Evolutionary conservation across 2,888 invertebrate species (phyloP), one percentile per base, ranked within the genome.

Genomic region (Cephus pygmeus): DNA sequence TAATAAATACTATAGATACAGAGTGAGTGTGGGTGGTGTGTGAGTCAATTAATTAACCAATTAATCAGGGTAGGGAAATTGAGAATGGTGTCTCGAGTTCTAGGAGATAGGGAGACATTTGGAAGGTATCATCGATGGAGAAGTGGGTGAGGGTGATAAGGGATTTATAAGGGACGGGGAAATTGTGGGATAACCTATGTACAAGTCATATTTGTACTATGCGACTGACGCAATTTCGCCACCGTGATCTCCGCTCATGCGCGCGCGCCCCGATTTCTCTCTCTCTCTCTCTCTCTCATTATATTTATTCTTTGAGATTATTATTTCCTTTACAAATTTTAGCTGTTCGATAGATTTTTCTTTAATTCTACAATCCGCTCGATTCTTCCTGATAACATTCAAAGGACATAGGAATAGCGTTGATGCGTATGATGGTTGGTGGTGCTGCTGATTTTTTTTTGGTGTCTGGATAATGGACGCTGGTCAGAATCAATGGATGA

Each of bases 1-100:
- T 91, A 91, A 91, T 91, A 91, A 91, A 91, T 91, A 91, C 91
- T 91, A 91, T 91, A 91, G 89, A 90, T 91, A 91, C 91, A 91
- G 88, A 90, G 88, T 90, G 90, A 90, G 90, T 90, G 89, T 89
- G 88, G 88, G 88, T 81, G 82, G 78, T 79, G 76, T 88, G 87
- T 90, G 88, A 90, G 90, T 91, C 89, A 90, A 88, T 89, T 88
- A 90, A 90, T 89, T 88, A 90, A 90, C 87, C 85, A 87, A 86
- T 84, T 86, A 84, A 81, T 78, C 81, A 83, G 82, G 83, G 81
- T 77, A 77, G 56, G 56, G 23, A 9, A 56, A 56, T 9, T 23
- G 56, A 56, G 56, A 56, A 23, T 23, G 9, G 56, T 23, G 23
- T 56, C 56, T 56, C 56, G 56, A 56, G 1, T 23, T 23, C 23